These are phyloP conservation scores for Craseonycteris thonglongyai DNA, from an alignment of 2,113 vertebrate genomes.

Conservation along the genomic window DNA sequence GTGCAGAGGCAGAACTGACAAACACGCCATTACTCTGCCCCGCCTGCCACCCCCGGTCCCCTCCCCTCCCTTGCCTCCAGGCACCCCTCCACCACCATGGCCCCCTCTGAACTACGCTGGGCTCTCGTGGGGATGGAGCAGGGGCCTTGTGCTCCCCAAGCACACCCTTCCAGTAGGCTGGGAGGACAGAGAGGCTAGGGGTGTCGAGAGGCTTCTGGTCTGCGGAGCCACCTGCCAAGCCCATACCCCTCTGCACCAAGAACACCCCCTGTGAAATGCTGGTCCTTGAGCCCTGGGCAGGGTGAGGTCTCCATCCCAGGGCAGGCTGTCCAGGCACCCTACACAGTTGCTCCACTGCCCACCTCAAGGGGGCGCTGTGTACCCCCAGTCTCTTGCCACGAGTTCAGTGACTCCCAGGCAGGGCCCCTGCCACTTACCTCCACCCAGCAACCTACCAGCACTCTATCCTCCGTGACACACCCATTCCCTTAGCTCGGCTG, in stretches of 20 bases:
- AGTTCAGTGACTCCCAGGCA: not conserved
- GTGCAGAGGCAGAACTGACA: slow-evolving; percentile 64
- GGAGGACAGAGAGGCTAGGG: not conserved
- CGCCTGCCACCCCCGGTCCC: slow-evolving; percentile 50
- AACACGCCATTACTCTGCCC: slow-evolving; percentile 70
- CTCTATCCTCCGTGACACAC: not conserved
- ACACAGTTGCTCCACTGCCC: not conserved
- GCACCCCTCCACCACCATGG: not conserved
- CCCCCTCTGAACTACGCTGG: not conserved
- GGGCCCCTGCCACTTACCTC: not conserved
- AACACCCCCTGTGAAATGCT: not conserved
- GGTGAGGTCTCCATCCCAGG: not conserved
- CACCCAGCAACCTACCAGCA: not conserved
- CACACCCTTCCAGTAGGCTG: not conserved
- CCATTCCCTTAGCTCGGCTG: not conserved
- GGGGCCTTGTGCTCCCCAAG: not conserved
- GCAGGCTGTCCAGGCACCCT: too few relatives aligned
- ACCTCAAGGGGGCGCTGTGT: slow-evolving; percentile 43
- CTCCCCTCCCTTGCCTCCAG: not conserved
- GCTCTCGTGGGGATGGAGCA: not conserved
- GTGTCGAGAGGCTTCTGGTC: not conserved
- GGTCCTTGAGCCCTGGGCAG: not conserved
- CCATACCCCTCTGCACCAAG: not conserved
- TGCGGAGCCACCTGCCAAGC: not conserved
- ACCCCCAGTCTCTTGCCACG: not conserved